Base-by-base conservation (phyloP, 2,797 vertebrate species). In the Lemur catta region DNA sequence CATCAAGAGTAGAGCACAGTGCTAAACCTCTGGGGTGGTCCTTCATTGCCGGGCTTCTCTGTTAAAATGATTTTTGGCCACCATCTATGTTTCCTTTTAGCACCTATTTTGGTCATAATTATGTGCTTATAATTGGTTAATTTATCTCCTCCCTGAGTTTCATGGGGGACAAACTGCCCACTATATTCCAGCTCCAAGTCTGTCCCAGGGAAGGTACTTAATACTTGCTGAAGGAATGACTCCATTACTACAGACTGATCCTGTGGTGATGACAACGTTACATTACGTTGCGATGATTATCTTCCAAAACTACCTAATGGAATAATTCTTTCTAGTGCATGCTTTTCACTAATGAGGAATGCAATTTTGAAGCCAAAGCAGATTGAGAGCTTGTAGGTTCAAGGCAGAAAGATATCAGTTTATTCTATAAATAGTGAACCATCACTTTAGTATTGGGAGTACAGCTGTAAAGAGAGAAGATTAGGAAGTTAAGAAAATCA, bases 351-450 rank as follows among this genome's bases (percentile, higher is more conserved):
- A 43, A 76, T 8, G 65, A 85, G 91, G 96, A 85, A 59, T 75
- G 78, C 59, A 46, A 41, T 30, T 28, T 3, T 13, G 81, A 71
- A 67, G 72, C 91, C 13, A 43, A 61, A 48, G 74, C 35, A 65
- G 20, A 57, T 6, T 41, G 69, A 74, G 79, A 82, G 43, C 20
- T 12, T 78, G 35, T 72, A 50, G 55, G 20, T 79, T 87, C 43
- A 33, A 71, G 78, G 57, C 78, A 46, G 81, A 81, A 65, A 78
- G 94, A 59, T 55, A 30, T 0, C 43, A 57, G 81, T 93, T 90
- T 90, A 52, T 82, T 76, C 80, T 95, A 41, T 84, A 92, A 96
- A 95, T 72, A 89, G 74, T 71, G 46, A 71, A 38, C 76, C 14
- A 38, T 78, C 38, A 28, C 91, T 86, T 93, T 52, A 52, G 35